These are phyloP conservation scores for Tetranychus truncatus DNA, from an alignment of 2,888 invertebrate genomes.

Conservation along the genomic window DNA sequence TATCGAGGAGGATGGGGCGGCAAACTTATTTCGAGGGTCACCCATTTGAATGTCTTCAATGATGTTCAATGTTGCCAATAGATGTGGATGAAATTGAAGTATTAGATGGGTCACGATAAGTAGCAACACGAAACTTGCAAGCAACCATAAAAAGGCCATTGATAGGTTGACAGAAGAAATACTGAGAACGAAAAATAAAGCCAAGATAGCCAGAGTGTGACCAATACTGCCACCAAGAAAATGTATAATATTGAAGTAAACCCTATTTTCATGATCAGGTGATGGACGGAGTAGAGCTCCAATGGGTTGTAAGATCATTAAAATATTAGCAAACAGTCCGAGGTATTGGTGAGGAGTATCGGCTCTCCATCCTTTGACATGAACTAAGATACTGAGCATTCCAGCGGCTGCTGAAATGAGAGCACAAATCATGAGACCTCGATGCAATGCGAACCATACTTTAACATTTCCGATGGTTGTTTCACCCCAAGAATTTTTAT, in stretches of 20 bases:
- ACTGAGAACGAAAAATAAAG: slow-evolving; percentile 44
- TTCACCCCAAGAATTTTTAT: slow-evolving; percentile 69
- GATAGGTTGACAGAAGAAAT: slow-evolving; percentile 68
- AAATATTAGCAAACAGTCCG: slow-evolving; percentile 15
- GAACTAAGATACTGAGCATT: slow-evolving; percentile 61
- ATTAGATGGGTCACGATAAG: slow-evolving; percentile 71
- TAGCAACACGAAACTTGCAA: slow-evolving; percentile 71
- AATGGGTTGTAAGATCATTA: slow-evolving; percentile 54
- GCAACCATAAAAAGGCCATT: slow-evolving; percentile 64
- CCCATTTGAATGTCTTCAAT: too few species aligned
- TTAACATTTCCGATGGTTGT: slow-evolving; percentile 64
- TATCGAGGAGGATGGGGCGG: too few species aligned
- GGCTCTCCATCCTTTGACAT: slow-evolving; percentile 40
- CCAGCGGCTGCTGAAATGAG: slow-evolving; percentile 58
- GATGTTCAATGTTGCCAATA: too few species aligned
- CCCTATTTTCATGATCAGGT: slow-evolving; percentile 56
- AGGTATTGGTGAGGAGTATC: slow-evolving; percentile 15
- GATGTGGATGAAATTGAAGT: slow-evolving; percentile 34
- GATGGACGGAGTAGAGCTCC: slow-evolving; percentile 68
- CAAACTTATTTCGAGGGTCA: too few species aligned
- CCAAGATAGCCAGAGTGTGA: slow-evolving; percentile 48
- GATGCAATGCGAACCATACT: slow-evolving; percentile 81
- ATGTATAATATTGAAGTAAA: slow-evolving; percentile 76
- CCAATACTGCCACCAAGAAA: slow-evolving; percentile 72
- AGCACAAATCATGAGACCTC: slow-evolving; percentile 60